Percentiles rank a stretch among this genome's conserved stretches.
Evolutionary conservation across 2,797 vertebrate species (phyloP).

Genomic region (Neosilurus hyrtlii): DNA sequence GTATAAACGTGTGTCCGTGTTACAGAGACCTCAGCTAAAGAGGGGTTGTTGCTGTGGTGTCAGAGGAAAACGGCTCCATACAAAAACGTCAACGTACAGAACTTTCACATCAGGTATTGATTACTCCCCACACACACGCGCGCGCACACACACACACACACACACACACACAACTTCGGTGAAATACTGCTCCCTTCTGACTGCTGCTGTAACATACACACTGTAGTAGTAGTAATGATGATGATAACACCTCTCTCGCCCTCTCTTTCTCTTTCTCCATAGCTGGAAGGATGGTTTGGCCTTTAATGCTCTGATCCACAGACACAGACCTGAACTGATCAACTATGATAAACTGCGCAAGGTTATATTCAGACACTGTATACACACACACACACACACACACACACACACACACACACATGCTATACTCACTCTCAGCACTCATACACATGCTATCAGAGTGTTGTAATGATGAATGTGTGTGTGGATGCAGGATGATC

Average conservation of each 20-base stretch:
- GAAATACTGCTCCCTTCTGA: constrained; percentile 62
- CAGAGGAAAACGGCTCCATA: constrained; percentile 95
- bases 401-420: background rate
- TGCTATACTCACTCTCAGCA: too few relatives aligned
- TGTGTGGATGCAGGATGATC: constrained; percentile 78
- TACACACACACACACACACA: background rate
- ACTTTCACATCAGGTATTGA: constrained; percentile 92
- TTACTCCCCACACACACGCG: background rate
- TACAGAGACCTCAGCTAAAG: constrained; percentile 92
- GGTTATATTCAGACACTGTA: constrained; percentile 63
- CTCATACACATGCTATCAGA: background rate
- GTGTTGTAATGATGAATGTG: background rate
- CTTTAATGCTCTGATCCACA: constrained; percentile 93
- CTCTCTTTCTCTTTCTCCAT: constrained; percentile 53
- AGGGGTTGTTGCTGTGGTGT: constrained; percentile 91
- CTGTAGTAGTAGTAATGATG: background rate
- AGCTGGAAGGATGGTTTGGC: constrained; percentile 96
- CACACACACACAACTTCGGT: background rate
- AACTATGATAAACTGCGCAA: constrained; percentile 93
- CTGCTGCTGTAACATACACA: background rate
- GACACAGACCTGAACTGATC: constrained; percentile 91
- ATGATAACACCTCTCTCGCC: too few relatives aligned
- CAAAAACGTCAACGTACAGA: constrained; percentile 96
- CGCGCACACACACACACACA: background rate
- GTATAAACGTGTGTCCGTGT: background rate